Base-by-base conservation (phyloP, 2,113 vertebrate species). In the Pampusana beccarii region DNA sequence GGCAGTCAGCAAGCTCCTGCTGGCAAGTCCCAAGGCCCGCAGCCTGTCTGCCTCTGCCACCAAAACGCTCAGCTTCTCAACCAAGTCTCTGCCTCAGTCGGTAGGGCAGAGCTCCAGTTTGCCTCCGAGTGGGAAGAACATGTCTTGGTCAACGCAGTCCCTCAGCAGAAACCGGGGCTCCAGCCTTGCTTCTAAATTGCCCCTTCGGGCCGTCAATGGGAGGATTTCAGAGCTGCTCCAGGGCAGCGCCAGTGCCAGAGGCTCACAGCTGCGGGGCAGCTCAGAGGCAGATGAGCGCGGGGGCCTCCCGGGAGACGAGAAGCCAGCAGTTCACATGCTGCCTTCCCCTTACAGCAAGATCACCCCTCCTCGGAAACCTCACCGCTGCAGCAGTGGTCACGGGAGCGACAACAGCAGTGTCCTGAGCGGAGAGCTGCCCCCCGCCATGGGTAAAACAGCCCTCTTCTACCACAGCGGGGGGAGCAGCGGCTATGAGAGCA, bases 301-400 rank as follows among this genome's bases (percentile, higher is more conserved):
- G 6, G 91, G 78, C 13, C 46, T 74, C 34, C 92, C 81, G 0
- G 97, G 95, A 18, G 99, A 99, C 3, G 99, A 99, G 92, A 98
- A 93, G 89, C 95, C 98, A 0, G 91, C 96, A n/a, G 97, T 98
- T n/a, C 98, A 98, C 90, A 97, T 98, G 20, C 97, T 99, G 62
- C 99, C 99, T 6, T 99, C 99, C 1, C 99, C 99, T 36, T 99
- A 99, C 98, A 99, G 99, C 98, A 99, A 99, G 97, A 98, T 99
- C 88, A 99, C 99, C 5, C 99, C 99, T 6, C 99, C 99, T 4
- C 98, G 99, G 73, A 98, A 98, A 92, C 98, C 99, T 5, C 99
- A 99, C 67, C 98, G 99, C 75, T 99, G 99, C 97, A 99, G 99
- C 98, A 99, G 99, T 1, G 99, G 99, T 16, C 99, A 99, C 0